A percentile compares a stretch with the other conserved stretches of the same genome.
phyloP scores from a whole-genome alignment of 2,888 invertebrate genomes.

The Lasioglossum calceatum region DNA sequence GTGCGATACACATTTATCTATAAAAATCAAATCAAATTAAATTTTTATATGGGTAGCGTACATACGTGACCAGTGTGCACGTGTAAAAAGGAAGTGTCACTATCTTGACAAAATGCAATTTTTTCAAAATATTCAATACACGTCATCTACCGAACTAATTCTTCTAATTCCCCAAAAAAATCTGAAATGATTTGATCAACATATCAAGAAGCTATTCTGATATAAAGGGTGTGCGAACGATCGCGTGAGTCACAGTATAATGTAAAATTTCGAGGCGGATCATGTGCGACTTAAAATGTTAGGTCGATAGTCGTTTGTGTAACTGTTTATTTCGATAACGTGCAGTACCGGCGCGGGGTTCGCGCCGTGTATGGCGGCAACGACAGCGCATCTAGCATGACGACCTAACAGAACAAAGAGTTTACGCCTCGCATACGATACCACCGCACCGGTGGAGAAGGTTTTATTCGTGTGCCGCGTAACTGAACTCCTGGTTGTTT shows the following conservation, averaged over 20 bases:
- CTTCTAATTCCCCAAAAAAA: no score
- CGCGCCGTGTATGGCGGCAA: constrained; percentile 39
- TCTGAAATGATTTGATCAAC: no score
- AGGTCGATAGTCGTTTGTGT: background rate
- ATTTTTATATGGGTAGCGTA: no score
- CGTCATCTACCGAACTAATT: no score
- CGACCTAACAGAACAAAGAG: constrained; percentile 82
- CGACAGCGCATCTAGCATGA: constrained; percentile 73
- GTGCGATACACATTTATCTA: no score
- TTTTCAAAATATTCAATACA: no score
- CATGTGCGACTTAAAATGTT: background rate
- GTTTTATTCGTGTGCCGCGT: constrained; percentile 70
- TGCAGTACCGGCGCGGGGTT: background rate
- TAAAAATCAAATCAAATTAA: no score
- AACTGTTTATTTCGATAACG: constrained; percentile 3
- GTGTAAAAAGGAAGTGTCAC: no score
- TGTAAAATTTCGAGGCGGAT: background rate
- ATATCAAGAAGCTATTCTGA: no score
- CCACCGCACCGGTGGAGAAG: constrained; percentile 42
- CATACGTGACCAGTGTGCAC: no score
- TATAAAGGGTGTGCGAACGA: background rate
- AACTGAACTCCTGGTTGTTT: constrained; percentile 67
- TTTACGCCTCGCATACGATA: constrained; percentile 80
- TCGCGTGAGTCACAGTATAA: background rate
- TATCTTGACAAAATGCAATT: no score